Percentiles rank a stretch among this genome's conserved stretches.
phyloP scores from a whole-genome alignment of 2,797 vertebrate species.

The Bothrops alternatus region DNA sequence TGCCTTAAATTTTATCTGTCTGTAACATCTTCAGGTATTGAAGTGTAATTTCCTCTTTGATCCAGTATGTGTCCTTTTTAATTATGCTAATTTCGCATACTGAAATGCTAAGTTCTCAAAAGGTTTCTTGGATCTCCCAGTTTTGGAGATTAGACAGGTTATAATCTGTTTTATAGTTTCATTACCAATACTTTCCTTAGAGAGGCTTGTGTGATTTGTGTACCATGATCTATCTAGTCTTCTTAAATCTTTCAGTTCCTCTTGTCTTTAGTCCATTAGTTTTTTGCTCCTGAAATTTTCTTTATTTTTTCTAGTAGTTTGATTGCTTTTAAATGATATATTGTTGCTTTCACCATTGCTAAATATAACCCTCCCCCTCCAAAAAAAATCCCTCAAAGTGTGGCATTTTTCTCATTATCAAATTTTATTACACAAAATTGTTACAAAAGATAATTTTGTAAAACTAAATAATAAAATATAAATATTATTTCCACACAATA shows the following conservation, averaged over 20 bases:
- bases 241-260: not conserved
- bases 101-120: not conserved
- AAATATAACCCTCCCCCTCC: not conserved
- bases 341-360: not conserved
- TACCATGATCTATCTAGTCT: not conserved
- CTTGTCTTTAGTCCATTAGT: not conserved
- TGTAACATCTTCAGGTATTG: not conserved
- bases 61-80: not conserved
- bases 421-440: not conserved
- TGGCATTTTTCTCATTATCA: not conserved
- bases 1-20: not conserved
- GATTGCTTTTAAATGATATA: not conserved
- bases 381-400: not conserved
- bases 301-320: not conserved
- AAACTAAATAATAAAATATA: constrained; percentile 7
- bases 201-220: not conserved
- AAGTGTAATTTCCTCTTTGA: not conserved
- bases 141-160: not conserved
- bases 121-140: not conserved
- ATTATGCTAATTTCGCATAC: not conserved
- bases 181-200: not conserved
- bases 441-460: not conserved
- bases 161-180: not conserved
- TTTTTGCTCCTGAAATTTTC: not conserved
- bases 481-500: constrained; percentile 28